These are phyloP conservation scores for Loriculus beryllinus DNA, from an alignment of 2,797 vertebrate species.

Conservation along the genomic window DNA sequence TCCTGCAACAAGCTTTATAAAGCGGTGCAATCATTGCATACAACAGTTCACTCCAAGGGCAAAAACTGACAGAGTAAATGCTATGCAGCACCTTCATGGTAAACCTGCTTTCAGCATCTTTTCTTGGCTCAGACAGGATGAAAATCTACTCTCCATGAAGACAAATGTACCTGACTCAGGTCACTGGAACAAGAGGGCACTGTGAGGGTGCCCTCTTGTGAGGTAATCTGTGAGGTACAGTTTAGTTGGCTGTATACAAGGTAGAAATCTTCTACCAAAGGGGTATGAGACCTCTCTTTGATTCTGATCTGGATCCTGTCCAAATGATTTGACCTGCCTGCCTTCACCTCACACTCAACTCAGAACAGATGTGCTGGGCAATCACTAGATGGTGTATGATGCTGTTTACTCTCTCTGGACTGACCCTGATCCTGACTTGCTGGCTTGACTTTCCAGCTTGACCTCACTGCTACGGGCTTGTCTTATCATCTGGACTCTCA, in stretches of 20 bases:
- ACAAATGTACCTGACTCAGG: neutral
- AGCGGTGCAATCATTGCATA: rapidly evolving
- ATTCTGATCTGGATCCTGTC: neutral
- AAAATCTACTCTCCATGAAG: neutral
- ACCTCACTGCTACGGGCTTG: neutral
- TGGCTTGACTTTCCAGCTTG: neutral
- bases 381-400: neutral
- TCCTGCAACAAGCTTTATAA: neutral
- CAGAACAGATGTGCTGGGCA: neutral
- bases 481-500: neutral
- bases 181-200: neutral
- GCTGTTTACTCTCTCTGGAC: neutral
- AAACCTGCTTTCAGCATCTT: neutral
- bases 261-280: neutral
- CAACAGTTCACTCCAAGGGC: neutral
- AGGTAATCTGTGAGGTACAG: too few species aligned
- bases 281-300: neutral
- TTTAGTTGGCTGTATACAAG: neutral
- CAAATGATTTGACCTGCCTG: neutral
- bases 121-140: neutral
- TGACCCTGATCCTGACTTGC: neutral
- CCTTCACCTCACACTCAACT: neutral
- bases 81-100: neutral
- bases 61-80: neutral
- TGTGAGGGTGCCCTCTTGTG: too few species aligned